Evolutionary conservation across 2,888 invertebrate species (phyloP).

Genomic region (Zele albiditarsus): DNA sequence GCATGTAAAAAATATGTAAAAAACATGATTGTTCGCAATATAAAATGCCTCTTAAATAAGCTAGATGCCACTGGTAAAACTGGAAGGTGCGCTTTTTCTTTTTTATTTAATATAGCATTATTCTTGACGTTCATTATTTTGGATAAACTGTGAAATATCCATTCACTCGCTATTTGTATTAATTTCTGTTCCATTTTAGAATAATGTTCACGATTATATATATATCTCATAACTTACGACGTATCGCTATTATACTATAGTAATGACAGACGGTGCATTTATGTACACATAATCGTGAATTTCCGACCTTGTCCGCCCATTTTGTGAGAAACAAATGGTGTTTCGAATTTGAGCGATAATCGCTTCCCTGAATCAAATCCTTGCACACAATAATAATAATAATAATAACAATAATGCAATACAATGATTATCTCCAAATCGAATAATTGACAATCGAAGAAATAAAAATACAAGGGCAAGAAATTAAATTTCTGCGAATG

Average conservation of each 20-base stretch:
- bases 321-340: slow-evolving; percentile 28
- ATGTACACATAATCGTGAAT: slow-evolving; percentile 69
- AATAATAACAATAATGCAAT: not conserved
- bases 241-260: slow-evolving; percentile 60
- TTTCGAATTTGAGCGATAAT: too few species aligned
- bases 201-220: slow-evolving; percentile 55
- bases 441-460: not conserved
- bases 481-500: not conserved
- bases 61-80: slow-evolving; percentile 53
- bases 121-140: slow-evolving; percentile 51
- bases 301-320: slow-evolving; percentile 60
- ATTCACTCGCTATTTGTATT: slow-evolving; percentile 51
- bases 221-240: slow-evolving; percentile 50
- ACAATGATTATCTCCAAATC: not conserved
- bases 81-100: slow-evolving; percentile 42
- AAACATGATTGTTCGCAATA: slow-evolving; percentile 46
- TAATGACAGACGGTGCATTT: slow-evolving; percentile 70
- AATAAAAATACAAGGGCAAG: not conserved
- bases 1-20: slow-evolving; percentile 53
- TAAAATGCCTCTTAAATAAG: slow-evolving; percentile 54
- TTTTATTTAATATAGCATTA: slow-evolving; percentile 25
- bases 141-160: slow-evolving; percentile 60
- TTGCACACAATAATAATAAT: not conserved
- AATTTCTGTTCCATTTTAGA: slow-evolving; percentile 51
- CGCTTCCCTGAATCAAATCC: not conserved